Evolutionary conservation across 2,113 vertebrate species (phyloP).

Genomic region (Vombatus ursinus): DNA sequence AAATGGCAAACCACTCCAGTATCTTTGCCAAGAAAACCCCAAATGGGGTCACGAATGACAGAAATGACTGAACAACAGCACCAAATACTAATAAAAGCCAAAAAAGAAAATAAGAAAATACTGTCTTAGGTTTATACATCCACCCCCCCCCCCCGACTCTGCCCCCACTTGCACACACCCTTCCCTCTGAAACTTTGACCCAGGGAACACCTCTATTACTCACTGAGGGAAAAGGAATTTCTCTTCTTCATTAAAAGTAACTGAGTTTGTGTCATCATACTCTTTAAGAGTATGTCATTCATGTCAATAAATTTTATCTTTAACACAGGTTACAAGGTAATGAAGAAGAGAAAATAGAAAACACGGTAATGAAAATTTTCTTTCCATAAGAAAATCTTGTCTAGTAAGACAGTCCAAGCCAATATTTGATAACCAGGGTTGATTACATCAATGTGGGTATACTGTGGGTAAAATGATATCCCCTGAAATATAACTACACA

Average conservation of each 20-base stretch:
- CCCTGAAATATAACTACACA: neutral
- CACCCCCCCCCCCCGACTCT: too few species aligned
- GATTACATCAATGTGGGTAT: neutral
- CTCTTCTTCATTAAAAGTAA: neutral
- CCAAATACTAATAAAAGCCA: neutral
- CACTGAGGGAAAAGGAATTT: neutral
- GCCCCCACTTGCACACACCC: too few species aligned
- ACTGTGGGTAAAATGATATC: neutral
- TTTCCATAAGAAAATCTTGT: neutral
- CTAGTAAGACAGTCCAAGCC: neutral
- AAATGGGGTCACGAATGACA: neutral
- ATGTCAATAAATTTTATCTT: neutral
- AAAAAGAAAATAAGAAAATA: neutral
- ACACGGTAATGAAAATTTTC: neutral
- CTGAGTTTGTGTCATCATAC: neutral
- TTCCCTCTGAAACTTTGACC: neutral
- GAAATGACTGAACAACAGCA: neutral
- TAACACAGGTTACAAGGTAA: neutral
- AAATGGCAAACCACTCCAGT: neutral
- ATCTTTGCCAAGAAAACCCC: neutral
- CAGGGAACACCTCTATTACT: neutral
- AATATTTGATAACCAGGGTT: neutral
- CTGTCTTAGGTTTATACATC: neutral
- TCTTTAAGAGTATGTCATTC: neutral
- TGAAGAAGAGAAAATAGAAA: neutral